Conservation (phyloP, 1,140 invertebrate species). For the Rhyzopertha dominica region DNA sequence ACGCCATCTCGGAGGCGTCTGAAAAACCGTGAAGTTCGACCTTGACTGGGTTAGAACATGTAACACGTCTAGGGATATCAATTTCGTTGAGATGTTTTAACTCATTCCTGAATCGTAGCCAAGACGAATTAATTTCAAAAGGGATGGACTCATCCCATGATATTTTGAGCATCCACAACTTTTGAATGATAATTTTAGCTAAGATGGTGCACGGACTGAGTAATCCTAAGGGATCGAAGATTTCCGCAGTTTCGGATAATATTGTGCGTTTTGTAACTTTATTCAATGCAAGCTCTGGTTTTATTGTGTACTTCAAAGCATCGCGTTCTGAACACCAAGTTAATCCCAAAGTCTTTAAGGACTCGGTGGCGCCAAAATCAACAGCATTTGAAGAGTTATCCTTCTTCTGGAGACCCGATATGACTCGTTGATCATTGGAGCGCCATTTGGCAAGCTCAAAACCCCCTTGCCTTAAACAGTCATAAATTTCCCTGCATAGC, state of each 20-base stretch:
- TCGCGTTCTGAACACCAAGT: too few species aligned
- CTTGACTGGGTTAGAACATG: constrained; percentile 3
- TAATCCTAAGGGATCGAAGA: constrained; percentile 47
- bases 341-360: too few species aligned
- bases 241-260: constrained; percentile 21
- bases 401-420: too few species aligned
- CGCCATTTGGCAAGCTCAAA: too few species aligned
- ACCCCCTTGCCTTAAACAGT: too few species aligned
- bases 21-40: constrained; percentile 16
- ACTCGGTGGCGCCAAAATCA: too few species aligned
- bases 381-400: too few species aligned
- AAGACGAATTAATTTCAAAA: constrained; percentile 18
- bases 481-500: too few species aligned
- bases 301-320: too few species aligned
- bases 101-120: constrained; percentile 9
- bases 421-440: too few species aligned
- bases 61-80: constrained; percentile 1
- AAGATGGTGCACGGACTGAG: constrained; percentile 37
- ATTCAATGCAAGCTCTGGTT: too few species aligned
- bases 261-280: constrained; percentile 14
- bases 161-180: constrained; percentile 37
- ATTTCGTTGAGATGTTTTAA: constrained; percentile 4
- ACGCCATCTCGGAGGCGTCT: constrained; percentile 14
- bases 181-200: constrained; percentile 45
- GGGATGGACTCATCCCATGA: constrained; percentile 44